Base-by-base conservation (phyloP, 2,797 vertebrate genomes). In the Sebastes goodei region DNA sequence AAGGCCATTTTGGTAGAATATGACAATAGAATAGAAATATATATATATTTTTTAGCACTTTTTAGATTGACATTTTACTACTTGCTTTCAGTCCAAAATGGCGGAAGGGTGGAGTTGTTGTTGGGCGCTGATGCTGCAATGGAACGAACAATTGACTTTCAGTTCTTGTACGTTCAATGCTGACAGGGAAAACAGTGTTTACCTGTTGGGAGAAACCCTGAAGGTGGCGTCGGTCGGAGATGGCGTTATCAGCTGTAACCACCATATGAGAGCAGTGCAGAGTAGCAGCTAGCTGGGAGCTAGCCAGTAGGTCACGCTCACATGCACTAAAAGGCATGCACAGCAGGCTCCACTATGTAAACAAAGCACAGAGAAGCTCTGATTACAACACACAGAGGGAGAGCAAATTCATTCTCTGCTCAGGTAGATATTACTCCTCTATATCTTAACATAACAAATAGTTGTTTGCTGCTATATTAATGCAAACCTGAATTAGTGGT, bases 1-100 rank as follows among this genome's bases (percentile, higher is more conserved):
- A 0, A 17, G 42, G 42, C 6, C 0, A 46, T 46, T 3, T 46
- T 0, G 0, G 0, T 46, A 46, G 14, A 17, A 46, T 17, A 46
- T 46, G 6, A 46, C 3, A 46, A 17, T 17, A 46, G 6, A 46
- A 46, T 15, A 42, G 38, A 33, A 42, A 15, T 42, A 42, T 15
- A 38, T 38, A 14, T 42, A 2, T 35, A 35, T 35, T 1, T 38
- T 38, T 38, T 14, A 2, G 38, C 38, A 42, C 1, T 42, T 42
- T 42, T 42, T 42, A 42, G 14, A 15, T 0, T 0, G 38, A 42
- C 14, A 15, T 46, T 46, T 46, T 20, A 20, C 42, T 46, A 4
- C 32, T 1, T 7, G 15, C 42, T 46, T 46, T 46, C 42, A 46
- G 15, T 46, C 42, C 42, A 8, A 46, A 46, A 12, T 38, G 10